A percentile compares a stretch with the other conserved stretches of the same genome.
phyloP scores from a whole-genome alignment of 1,140 invertebrate species.

The Calosoma granatense region DNA sequence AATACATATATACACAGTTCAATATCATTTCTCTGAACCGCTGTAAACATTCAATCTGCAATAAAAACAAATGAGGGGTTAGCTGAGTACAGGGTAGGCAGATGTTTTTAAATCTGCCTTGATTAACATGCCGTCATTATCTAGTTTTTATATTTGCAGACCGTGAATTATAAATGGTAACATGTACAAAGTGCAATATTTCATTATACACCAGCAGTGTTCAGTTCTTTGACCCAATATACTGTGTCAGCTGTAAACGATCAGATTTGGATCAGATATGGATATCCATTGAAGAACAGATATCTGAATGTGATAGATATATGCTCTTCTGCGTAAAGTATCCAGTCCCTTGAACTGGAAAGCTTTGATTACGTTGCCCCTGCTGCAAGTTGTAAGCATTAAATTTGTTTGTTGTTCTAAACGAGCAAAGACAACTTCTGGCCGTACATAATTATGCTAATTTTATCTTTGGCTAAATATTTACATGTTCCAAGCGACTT shows the following conservation, averaged over 20 bases:
- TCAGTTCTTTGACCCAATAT: neutral
- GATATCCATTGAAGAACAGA: too few relatives aligned
- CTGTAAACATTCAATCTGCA: too few relatives aligned
- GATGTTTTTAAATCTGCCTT: neutral
- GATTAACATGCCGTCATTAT: neutral
- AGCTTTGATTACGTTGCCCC: too few relatives aligned
- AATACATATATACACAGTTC: too few relatives aligned
- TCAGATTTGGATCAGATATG: too few relatives aligned
- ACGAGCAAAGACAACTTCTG: neutral
- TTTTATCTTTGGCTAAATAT: neutral
- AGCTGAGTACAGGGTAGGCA: neutral
- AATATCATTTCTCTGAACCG: too few relatives aligned
- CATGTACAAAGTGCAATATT: neutral
- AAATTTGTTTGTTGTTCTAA: neutral
- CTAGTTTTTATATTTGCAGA: neutral
- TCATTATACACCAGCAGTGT: neutral
- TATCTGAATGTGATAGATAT: too few relatives aligned
- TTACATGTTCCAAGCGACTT: neutral
- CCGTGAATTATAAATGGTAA: neutral
- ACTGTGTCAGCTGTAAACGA: neutral
- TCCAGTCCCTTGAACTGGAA: too few relatives aligned
- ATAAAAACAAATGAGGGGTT: too few relatives aligned
- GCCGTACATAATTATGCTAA: neutral
- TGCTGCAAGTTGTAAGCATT: neutral
- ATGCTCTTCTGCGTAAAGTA: too few relatives aligned